Percentiles rank a stretch among this genome's conserved stretches.
Conservation (phyloP, 2,888 invertebrate species). For the Ommatoiulus sabulosus region DNA sequence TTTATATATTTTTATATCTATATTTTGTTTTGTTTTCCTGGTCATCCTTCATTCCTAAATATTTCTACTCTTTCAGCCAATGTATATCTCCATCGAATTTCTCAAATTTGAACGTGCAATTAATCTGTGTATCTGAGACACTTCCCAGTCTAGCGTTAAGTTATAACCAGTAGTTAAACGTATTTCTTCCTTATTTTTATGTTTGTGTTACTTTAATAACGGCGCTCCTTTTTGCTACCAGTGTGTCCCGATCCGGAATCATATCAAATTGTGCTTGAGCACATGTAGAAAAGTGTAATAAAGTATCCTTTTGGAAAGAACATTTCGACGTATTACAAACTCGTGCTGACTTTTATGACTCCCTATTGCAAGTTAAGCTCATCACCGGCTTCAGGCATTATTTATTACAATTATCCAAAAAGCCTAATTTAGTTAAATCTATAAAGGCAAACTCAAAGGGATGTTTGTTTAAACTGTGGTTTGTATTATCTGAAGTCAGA, state of each 20-base stretch:
- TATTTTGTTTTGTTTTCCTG: slow-evolving; percentile 22
- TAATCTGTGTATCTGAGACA: not conserved
- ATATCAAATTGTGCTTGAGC: not conserved
- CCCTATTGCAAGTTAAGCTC: too few relatives aligned
- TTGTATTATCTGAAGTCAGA: too few relatives aligned
- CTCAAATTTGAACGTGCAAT: slow-evolving; percentile 6
- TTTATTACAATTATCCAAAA: too few relatives aligned
- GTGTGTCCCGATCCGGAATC: not conserved
- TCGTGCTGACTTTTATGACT: too few relatives aligned
- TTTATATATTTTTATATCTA: slow-evolving; percentile 44
- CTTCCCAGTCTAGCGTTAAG: not conserved
- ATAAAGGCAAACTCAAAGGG: too few relatives aligned
- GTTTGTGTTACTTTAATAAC: slow-evolving; percentile 1
- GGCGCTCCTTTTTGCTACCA: not conserved
- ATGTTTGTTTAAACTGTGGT: too few relatives aligned
- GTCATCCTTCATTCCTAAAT: not conserved
- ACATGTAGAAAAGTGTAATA: slow-evolving; percentile 24
- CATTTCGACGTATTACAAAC: not conserved
- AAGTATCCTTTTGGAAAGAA: slow-evolving; percentile 10
- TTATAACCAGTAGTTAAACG: not conserved
- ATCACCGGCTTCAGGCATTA: too few relatives aligned
- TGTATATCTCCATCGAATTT: not conserved
- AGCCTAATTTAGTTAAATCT: too few relatives aligned
- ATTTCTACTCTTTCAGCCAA: not conserved
- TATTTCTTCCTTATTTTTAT: not conserved